A percentile compares a stretch with the other conserved stretches of the same genome.
phyloP scores from a whole-genome alignment of 2,888 invertebrate species.

The Eupithecia tripunctaria region DNA sequence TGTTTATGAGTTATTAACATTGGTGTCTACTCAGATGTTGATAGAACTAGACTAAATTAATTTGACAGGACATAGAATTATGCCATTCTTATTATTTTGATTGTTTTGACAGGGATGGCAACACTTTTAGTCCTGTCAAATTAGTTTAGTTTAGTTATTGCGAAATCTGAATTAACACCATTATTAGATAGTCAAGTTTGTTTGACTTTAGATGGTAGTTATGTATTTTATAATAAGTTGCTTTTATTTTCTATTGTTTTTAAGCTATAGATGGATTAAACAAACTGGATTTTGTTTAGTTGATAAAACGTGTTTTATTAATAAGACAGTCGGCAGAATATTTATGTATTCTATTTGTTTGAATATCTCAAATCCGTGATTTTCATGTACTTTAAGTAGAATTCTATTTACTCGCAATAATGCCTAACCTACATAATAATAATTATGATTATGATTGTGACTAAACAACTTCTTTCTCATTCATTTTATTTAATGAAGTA shows the following conservation, averaged over 20 bases:
- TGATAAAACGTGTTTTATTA: conserved; percentile 37
- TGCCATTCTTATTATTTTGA: no score
- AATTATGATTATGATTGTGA: no score
- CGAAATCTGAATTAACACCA: no score
- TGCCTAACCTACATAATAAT: not conserved
- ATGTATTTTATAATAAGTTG: conserved; percentile 57
- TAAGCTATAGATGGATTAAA: conserved; percentile 63
- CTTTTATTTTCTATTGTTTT: conserved; percentile 66
- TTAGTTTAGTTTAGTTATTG: no score
- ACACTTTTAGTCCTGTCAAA: no score
- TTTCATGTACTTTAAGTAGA: not conserved
- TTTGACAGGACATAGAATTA: no score
- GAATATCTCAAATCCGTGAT: not conserved
- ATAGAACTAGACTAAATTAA: no score
- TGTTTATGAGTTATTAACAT: conserved; percentile 42
- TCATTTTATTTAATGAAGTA: not conserved
- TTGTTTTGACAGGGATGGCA: no score
- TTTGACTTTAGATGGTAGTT: conserved; percentile 46
- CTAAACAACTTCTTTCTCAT: not conserved
- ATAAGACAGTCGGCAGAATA: not conserved
- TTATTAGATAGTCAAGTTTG: conserved; percentile 42
- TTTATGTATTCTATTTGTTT: not conserved
- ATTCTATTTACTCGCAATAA: no score
- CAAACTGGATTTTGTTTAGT: conserved; percentile 51
- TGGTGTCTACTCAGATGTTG: no score